A percentile compares a stretch with the other conserved stretches of the same genome.
phyloP scores from a whole-genome alignment of 2,797 vertebrate genomes.

The Anguilla marmorata region DNA sequence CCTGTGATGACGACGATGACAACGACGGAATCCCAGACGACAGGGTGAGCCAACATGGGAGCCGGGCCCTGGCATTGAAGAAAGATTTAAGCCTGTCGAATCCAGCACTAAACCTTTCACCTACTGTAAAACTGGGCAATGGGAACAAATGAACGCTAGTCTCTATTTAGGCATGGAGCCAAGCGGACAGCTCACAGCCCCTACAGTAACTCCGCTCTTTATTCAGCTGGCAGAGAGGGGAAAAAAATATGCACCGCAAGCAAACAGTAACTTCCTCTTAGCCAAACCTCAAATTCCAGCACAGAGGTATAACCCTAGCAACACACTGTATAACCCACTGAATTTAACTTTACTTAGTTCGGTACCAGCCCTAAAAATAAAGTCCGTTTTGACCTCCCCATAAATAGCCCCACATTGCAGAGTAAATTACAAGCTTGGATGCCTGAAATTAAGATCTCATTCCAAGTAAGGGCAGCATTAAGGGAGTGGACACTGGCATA shows the following conservation, averaged over 20 bases:
- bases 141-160: not conserved
- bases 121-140: not conserved
- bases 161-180: not conserved
- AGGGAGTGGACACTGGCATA: not conserved
- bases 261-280: constrained; percentile 58
- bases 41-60: constrained; percentile 71
- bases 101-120: not conserved
- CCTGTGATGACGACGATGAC: constrained; percentile 92
- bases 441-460: constrained; percentile 44
- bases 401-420: constrained; percentile 51
- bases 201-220: constrained; percentile 50
- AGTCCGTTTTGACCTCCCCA: constrained; percentile 47
- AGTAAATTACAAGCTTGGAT: constrained; percentile 50
- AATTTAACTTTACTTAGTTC: constrained; percentile 61
- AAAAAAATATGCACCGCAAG: constrained; percentile 50
- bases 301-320: constrained; percentile 57
- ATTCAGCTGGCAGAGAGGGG: constrained; percentile 40
- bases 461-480: constrained; percentile 26
- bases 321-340: constrained; percentile 56
- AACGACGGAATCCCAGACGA: constrained; percentile 92
- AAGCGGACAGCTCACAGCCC: constrained; percentile 48
- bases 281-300: constrained; percentile 68
- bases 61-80: not conserved
- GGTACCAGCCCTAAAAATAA: constrained; percentile 60
- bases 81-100: not conserved